Percentiles rank a stretch among this genome's conserved stretches.
Conservation (phyloP, 2,797 vertebrate genomes). For the Hypotaenidia okinawae region DNA sequence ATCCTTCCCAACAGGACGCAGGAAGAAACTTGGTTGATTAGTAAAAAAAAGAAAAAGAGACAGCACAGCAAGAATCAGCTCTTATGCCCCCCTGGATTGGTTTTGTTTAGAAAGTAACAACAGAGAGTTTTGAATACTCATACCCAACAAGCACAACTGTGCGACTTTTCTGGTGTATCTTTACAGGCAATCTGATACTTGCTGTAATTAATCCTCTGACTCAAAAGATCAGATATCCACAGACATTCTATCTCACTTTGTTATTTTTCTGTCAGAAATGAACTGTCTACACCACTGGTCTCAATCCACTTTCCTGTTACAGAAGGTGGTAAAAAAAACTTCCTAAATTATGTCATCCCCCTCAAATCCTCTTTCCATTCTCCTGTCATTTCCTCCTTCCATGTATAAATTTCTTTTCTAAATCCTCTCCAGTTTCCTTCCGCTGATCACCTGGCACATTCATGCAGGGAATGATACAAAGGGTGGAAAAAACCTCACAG, state of each 20-base stretch:
- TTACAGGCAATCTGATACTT: slow-evolving; percentile 4
- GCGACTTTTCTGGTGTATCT: not conserved
- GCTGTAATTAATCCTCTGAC: slow-evolving; percentile 25
- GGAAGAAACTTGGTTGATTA: not conserved
- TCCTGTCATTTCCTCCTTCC: not conserved
- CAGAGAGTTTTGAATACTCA: not conserved
- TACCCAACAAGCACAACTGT: not conserved
- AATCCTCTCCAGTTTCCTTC: not conserved
- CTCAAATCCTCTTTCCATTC: not conserved
- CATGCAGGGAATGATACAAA: not conserved
- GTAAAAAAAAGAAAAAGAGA: not conserved
- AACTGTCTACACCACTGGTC: not conserved
- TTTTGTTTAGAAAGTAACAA: not conserved
- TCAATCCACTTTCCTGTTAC: not conserved
- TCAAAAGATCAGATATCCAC: not conserved
- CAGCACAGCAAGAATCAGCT: not conserved
- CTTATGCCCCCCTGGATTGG: not conserved
- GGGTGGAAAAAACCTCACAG: not conserved
- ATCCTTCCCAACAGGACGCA: not conserved
- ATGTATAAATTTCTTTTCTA: not conserved
- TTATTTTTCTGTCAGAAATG: not conserved
- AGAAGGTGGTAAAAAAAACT: not conserved
- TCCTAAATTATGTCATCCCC: not conserved
- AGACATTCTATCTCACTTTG: not conserved
- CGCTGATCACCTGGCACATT: not conserved